These are phyloP conservation scores for Mugil cephalus DNA, from an alignment of 2,113 vertebrate species.

Conservation along the genomic window DNA sequence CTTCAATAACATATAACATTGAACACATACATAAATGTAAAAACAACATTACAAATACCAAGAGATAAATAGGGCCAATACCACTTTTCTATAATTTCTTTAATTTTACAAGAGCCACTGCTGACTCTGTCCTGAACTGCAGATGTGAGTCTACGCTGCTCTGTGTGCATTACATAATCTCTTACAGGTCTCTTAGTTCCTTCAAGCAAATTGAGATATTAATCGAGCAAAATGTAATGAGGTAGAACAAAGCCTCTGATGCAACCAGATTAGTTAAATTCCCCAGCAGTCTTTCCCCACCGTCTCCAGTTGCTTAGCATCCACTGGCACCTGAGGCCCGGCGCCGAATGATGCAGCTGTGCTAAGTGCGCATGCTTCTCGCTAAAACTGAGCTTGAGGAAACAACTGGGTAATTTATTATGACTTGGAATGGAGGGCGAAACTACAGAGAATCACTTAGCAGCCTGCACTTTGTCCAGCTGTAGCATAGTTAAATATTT, in stretches of 20 bases:
- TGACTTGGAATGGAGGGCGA: background rate
- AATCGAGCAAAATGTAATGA: slow-evolving; percentile 52
- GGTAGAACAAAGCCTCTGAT: slow-evolving; percentile 51
- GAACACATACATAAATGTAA: no score
- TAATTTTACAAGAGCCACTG: background rate
- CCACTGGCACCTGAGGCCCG: slow-evolving; percentile 37
- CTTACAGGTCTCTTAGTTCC: slow-evolving; percentile 3
- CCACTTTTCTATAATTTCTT: background rate
- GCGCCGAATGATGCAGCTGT: slow-evolving; percentile 49
- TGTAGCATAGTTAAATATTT: background rate
- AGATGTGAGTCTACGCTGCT: background rate
- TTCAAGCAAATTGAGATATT: slow-evolving; percentile 29
- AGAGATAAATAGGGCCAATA: no score
- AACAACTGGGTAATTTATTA: slow-evolving; percentile 39
- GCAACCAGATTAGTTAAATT: slow-evolving; percentile 59
- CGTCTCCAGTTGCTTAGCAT: slow-evolving; percentile 53
- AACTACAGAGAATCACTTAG: background rate
- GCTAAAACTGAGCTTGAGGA: slow-evolving; percentile 45
- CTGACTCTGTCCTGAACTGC: no score
- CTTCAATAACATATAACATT: no score
- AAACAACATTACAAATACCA: no score
- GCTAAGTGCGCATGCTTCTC: slow-evolving; percentile 19
- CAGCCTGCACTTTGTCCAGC: background rate
- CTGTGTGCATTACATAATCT: slow-evolving; percentile 20
- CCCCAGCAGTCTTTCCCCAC: slow-evolving; percentile 13